Percentiles rank a stretch among this genome's conserved stretches.
These are phyloP conservation scores for Amniataba percoides DNA, from an alignment of 2,797 vertebrate genomes.

Conservation along the genomic window DNA sequence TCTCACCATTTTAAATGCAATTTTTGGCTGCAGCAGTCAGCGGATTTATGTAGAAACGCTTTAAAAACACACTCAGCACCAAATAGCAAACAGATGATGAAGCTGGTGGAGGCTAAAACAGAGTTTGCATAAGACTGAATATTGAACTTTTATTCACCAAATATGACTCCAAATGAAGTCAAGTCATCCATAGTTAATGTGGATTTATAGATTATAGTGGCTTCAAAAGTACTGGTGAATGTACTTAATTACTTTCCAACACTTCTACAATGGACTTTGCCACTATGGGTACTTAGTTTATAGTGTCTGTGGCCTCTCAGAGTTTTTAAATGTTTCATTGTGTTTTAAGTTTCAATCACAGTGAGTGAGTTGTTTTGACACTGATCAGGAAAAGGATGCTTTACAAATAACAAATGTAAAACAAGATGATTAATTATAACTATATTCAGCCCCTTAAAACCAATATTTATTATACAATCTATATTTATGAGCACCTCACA, in stretches of 20 bases:
- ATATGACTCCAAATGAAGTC: too few relatives aligned
- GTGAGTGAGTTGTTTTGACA: too few relatives aligned
- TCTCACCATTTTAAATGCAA: background rate
- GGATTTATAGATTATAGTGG: background rate
- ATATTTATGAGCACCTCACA: constrained; percentile 14
- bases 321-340: constrained; percentile 10
- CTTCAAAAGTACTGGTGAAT: too few relatives aligned
- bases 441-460: constrained; percentile 16
- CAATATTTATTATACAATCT: constrained; percentile 16
- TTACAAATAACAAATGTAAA: constrained; percentile 14
- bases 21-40: background rate
- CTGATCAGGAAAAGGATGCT: constrained; percentile 6
- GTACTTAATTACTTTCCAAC: background rate
- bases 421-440: constrained; percentile 19
- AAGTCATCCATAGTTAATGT: too few relatives aligned
- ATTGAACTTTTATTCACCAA: too few relatives aligned
- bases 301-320: background rate
- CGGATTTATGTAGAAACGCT: background rate
- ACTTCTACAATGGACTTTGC: too few relatives aligned
- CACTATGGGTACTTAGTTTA: background rate
- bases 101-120: too few relatives aligned
- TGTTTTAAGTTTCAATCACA: background rate
- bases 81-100: background rate
- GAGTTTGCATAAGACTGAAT: too few relatives aligned
- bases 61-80: background rate